Evolutionary conservation across 2,888 invertebrate genomes (phyloP), one percentile per base, ranked within the genome.

Genomic region (Gonocerus acuteangulatus): DNA sequence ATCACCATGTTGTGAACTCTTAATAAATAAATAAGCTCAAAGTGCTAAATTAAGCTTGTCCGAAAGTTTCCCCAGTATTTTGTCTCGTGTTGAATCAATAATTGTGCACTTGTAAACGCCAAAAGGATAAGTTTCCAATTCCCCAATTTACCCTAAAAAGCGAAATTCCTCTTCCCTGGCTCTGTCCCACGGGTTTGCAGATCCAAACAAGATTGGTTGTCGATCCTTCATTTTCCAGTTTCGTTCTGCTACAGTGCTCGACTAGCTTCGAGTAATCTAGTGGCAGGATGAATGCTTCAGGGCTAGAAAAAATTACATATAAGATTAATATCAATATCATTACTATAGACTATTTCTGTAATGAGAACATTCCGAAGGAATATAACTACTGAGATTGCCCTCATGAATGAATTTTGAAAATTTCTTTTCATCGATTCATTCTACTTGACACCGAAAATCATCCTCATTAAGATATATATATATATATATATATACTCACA

Each of bases 181-280:
- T 90, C 73, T 88, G 85, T 0, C 89, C 87, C 1, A 89, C 89
- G 0, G 91, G 91, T 71, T 91, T 91, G 72, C 89, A 90, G 65
- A 91, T 91, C 90, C 91, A 91, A n/a, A 86, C 81, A 13, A 23
- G 34, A 18, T 47, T 57, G 16, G 18, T 57, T 47, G 47, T 6
- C 47, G 76, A 75, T 6, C 74, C 70, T 15, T 78, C 78, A 3
- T 80, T 79, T 54, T 70, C 71, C 32, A 69, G 71, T 21, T 70
- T 69, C 13, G 74, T 72, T 52, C 76, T 71, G 15, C 83, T 85
- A 71, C 86, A 89, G 72, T 89, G 88, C 0, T 87, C 85, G 13
- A 89, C 88, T 69, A 89, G 75, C 73, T 87, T 87, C 1, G 89
- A 87, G 71, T 90, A 91, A 71, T 91, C 91, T 70, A 87, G 76